phyloP scores from a whole-genome alignment of 2,797 vertebrate species.

The Catamblyrhynchus diadema region DNA sequence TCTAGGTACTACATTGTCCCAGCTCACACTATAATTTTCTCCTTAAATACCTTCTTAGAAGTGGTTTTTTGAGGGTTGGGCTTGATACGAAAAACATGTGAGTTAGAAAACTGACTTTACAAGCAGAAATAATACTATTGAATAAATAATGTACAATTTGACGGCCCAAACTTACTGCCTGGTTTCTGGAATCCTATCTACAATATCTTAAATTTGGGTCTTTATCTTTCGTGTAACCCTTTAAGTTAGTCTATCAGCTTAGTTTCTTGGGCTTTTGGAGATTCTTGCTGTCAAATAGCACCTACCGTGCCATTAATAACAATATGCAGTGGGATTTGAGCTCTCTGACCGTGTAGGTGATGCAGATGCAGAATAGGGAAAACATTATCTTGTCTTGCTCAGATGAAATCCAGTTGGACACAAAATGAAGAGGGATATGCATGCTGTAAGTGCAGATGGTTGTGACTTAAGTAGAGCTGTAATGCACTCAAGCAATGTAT shows the following conservation, averaged over 20 bases:
- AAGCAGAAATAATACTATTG: not conserved
- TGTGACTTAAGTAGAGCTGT: not conserved
- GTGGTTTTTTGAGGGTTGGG: not conserved
- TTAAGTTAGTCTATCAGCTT: not conserved
- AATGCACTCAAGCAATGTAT: not conserved
- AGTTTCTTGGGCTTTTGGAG: not conserved
- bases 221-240: not conserved
- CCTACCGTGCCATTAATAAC: not conserved
- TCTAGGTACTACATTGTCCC: not conserved
- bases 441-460: not conserved
- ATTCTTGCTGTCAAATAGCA: not conserved
- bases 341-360: not conserved
- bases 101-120: not conserved
- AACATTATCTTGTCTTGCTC: not conserved
- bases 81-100: not conserved
- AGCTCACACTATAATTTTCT: not conserved
- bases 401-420: not conserved
- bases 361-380: not conserved
- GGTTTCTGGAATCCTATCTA: not conserved
- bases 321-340: not conserved
- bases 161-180: not conserved
- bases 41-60: not conserved
- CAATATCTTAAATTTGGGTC: not conserved
- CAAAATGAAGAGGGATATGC: not conserved
- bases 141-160: not conserved